These are phyloP conservation scores for Orchesella flavescens DNA, from an alignment of 2,888 invertebrate genomes.

Conservation along the genomic window DNA sequence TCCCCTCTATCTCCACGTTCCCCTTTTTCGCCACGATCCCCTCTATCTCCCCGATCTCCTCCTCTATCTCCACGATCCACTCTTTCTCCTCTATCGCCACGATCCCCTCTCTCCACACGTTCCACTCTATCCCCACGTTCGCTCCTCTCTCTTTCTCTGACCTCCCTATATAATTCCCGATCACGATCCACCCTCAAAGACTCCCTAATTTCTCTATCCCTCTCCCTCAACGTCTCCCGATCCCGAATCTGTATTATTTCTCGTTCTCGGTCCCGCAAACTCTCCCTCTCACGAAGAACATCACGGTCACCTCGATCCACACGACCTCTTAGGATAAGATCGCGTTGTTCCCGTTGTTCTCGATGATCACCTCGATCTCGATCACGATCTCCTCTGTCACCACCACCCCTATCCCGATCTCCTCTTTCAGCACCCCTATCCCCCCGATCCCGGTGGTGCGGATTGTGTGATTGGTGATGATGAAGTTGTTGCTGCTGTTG, in stretches of 20 bases:
- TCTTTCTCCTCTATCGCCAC: not conserved
- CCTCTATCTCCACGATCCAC: slow-evolving; percentile 11
- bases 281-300: too few relatives aligned
- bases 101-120: not conserved
- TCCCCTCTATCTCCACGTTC: slow-evolving; percentile 5
- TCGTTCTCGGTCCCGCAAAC: too few relatives aligned
- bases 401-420: not conserved
- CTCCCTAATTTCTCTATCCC: too few relatives aligned
- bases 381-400: too few relatives aligned
- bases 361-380: too few relatives aligned
- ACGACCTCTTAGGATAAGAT: too few relatives aligned
- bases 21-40: not conserved
- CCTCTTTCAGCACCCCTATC: slow-evolving; percentile 25
- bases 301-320: too few relatives aligned
- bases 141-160: slow-evolving; percentile 22
- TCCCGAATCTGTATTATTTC: too few relatives aligned
- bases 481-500: slow-evolving; percentile 21
- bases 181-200: not conserved
- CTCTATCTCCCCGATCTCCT: not conserved
- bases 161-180: not conserved
- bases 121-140: not conserved
- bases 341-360: too few relatives aligned
- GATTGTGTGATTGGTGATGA: slow-evolving; percentile 2
- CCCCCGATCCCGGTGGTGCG: slow-evolving; percentile 15
- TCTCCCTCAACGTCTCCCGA: too few relatives aligned